Evolutionary conservation across 2,797 vertebrate genomes (phyloP).

Genomic region (Oreonectes daqikongensis): DNA sequence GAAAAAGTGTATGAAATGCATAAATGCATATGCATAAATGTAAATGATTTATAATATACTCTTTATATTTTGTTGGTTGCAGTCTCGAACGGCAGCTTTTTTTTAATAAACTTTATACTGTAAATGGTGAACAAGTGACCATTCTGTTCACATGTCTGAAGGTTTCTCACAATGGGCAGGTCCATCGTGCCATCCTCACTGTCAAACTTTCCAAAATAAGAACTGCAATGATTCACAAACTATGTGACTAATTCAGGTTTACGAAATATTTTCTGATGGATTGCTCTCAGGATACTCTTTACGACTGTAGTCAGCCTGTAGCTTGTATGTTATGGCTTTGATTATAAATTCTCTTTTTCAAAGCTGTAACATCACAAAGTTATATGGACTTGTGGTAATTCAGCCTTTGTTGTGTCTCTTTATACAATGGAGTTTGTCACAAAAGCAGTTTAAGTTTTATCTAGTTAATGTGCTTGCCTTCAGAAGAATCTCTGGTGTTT

Average conservation of each 20-base stretch:
- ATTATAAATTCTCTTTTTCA: constrained; percentile 45
- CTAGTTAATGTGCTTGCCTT: background rate
- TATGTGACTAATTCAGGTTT: constrained; percentile 32
- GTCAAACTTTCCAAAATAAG: too few species aligned
- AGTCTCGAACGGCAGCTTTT: too few species aligned
- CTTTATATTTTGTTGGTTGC: too few species aligned
- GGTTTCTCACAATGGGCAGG: background rate
- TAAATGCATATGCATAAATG: too few species aligned
- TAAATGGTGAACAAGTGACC: too few species aligned
- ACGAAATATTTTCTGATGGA: constrained; percentile 41
- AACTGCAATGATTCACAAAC: constrained; percentile 21
- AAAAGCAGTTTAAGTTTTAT: constrained; percentile 4
- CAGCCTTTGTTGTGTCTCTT: constrained; percentile 1
- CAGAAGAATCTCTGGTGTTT: background rate
- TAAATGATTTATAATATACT: too few species aligned
- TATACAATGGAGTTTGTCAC: constrained; percentile 4
- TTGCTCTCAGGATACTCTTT: constrained; percentile 11
- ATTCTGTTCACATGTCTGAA: too few species aligned
- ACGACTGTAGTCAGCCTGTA: background rate
- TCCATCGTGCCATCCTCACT: background rate
- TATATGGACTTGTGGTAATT: constrained; percentile 19
- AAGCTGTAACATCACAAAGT: constrained; percentile 12
- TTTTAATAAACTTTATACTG: too few species aligned
- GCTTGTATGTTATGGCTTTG: constrained; percentile 44
- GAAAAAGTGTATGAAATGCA: too few species aligned